Evolutionary conservation across 2,797 vertebrate species (phyloP).

Genomic region (Allobates femoralis): DNA sequence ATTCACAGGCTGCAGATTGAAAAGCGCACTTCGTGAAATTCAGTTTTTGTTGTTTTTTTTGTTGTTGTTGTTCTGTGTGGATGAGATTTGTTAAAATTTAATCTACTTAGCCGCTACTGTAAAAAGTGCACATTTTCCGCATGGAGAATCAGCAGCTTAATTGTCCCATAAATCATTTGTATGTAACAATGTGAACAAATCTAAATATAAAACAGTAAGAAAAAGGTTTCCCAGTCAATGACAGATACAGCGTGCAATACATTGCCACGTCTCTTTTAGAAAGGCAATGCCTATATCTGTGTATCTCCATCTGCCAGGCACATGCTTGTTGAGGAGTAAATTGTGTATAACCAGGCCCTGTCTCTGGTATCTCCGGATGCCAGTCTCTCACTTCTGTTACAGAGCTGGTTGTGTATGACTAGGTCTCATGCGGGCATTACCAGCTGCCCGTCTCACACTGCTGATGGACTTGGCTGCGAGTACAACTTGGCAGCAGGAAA

Average conservation of each 20-base stretch:
- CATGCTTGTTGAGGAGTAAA: not conserved
- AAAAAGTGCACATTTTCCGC: too few relatives aligned
- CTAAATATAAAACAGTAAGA: not conserved
- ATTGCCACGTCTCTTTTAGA: not conserved
- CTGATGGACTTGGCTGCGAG: conserved; percentile 15
- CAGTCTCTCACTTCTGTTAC: conserved; percentile 25
- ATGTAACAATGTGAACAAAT: not conserved
- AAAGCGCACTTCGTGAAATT: too few relatives aligned
- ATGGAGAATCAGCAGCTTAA: too few relatives aligned
- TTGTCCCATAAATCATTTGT: not conserved
- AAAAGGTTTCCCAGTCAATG: not conserved
- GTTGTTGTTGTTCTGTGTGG: too few relatives aligned
- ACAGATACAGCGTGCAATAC: not conserved
- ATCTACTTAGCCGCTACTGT: too few relatives aligned
- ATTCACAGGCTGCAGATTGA: too few relatives aligned
- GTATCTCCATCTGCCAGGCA: conserved; percentile 34
- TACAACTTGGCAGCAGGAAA: conserved; percentile 31
- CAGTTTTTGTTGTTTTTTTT: too few relatives aligned
- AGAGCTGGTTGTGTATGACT: conserved; percentile 25
- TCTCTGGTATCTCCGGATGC: not conserved
- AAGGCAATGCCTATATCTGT: not conserved
- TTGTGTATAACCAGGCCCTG: conserved; percentile 18
- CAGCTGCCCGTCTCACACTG: conserved; percentile 27
- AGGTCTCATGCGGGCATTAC: conserved; percentile 27
- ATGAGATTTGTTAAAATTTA: too few relatives aligned